Evolutionary conservation across 2,113 vertebrate genomes (phyloP), one percentile per base, ranked within the genome.

Genomic region (Plotosus lineatus): DNA sequence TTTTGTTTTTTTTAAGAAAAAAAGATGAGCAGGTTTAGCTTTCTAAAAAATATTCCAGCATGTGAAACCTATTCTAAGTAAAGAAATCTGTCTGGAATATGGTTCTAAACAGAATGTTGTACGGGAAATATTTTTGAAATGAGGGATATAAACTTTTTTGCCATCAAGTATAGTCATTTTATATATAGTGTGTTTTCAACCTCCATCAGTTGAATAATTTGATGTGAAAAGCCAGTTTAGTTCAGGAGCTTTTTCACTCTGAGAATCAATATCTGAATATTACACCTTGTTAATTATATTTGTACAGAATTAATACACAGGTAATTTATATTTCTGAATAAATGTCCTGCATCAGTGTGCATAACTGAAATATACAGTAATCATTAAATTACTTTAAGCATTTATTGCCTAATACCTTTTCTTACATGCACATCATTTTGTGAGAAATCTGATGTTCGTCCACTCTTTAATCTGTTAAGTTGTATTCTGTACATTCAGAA

Each of bases 391-490:
- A 28, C 40, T 56, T 80, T 76, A 33, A 66, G 71, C 74, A 48
- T 76, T 69, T 69, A 82, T 77, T 82, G 42, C 36, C 44, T 71
- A 19, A 58, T 71, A 19, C 26, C 46, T 48, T 53, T 26, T 60
- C 50, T 82, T 77, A 38, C 38, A 55, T 74, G 79, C 68, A 83
- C 36, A 56, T 40, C 63, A 31, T 31, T 72, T 58, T 71, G 33
- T 66, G 7, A 33, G 38, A 79, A 75, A 74, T 55, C 31, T 33
- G 61, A 44, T n/a, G 73, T 40, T 82, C 5, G 36, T 82, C 31
- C 42, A 82, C n/a, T n/a, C n/a, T n/a, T n/a, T n/a, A 36, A 58
- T 6, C 44, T 66, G 44, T 72, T 50, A 72, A 46, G 46, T 4
- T 53, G 14, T 28, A 1, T 28, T 46, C 55, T 58, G 36, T 17